Conservation (phyloP, 1,140 invertebrate species). For the Ceratoteleas bidentatus region DNA sequence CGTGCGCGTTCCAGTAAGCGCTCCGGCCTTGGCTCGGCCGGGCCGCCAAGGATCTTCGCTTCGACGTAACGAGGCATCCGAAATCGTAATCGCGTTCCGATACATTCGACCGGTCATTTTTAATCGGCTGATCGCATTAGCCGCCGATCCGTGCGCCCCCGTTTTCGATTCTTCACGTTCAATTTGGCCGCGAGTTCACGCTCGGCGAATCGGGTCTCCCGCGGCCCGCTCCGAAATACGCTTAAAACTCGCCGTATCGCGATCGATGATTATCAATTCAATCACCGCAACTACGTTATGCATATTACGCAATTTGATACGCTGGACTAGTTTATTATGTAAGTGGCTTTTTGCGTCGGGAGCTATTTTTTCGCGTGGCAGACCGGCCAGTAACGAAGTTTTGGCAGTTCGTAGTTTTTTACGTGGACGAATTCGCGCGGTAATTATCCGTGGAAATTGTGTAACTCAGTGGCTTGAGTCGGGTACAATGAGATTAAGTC, state of each 20-base stretch:
- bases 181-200: slow-evolving; percentile 27
- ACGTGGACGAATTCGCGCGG: not conserved
- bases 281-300: slow-evolving; percentile 36
- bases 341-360: not conserved
- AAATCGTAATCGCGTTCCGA: slow-evolving; percentile 75
- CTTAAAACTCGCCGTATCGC: slow-evolving; percentile 24
- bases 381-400: not conserved
- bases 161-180: slow-evolving; percentile 50
- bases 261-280: slow-evolving; percentile 50
- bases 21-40: slow-evolving; percentile 49
- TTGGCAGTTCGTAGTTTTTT: not conserved
- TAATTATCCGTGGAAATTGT: too few species aligned
- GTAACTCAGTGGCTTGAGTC: too few species aligned
- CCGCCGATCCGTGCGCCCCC: slow-evolving; percentile 4
- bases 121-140: slow-evolving; percentile 71
- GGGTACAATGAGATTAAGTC: too few species aligned
- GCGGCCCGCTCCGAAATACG: slow-evolving; percentile 13
- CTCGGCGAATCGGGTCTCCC: not conserved
- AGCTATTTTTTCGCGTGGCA: not conserved
- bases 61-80: slow-evolving; percentile 75
- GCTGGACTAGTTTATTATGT: slow-evolving; percentile 31
- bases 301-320: slow-evolving; percentile 33
- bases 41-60: slow-evolving; percentile 48
- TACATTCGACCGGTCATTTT: slow-evolving; percentile 72
- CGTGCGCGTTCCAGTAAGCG: slow-evolving; percentile 43